Base-by-base conservation (phyloP, 2,113 vertebrate genomes). In the Eurystomus gularis region DNA sequence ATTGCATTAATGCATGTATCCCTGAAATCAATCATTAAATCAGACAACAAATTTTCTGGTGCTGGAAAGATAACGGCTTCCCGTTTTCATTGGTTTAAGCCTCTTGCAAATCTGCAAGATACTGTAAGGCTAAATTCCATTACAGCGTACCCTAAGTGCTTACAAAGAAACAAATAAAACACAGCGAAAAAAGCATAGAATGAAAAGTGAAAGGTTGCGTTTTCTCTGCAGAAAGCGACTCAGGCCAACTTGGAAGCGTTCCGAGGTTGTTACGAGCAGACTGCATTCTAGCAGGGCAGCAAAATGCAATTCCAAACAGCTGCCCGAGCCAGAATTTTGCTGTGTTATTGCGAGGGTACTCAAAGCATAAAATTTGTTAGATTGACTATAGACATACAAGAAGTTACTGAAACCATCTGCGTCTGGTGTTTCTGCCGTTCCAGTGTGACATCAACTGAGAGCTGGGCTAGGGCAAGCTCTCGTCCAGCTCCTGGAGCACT, bases 11-110 rank as follows among this genome's bases (percentile, higher is more conserved):
- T 62, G 93, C 83, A 57, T 40, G 37, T 85, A 85, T 96, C 93
- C 73, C 93, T 94, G 73, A 97, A 96, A 97, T 96, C 95, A 97
- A 68, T 80, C 96, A 60, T 76, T 85, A 81, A 95, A 97, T 97
- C 93, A 93, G 81, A 82, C 82, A 94, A 94, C 42, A 42, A 26
- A 73, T 97, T 97, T 90, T 25, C 94, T 90, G 86, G 80, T 90
- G 82, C 65, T 80, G 73, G 89, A 91, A 84, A 96, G 93, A 96
- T 94, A 97, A 97, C 94, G 95, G 88, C 86, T 96, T 95, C 88
- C 93, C 88, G 72, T 96, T 96, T 95, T 82, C 94, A 89, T 96
- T 94, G 90, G 71, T 92, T 90, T 91, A n/a, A 92, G 68, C 95
- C 96, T 94, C 94, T 95, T 93, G 83, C 44, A 94, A 88, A 92